Percentiles rank a stretch among this genome's conserved stretches.
phyloP scores from a whole-genome alignment of 2,797 vertebrate genomes.

The Mormyrus hasselquistii region DNA sequence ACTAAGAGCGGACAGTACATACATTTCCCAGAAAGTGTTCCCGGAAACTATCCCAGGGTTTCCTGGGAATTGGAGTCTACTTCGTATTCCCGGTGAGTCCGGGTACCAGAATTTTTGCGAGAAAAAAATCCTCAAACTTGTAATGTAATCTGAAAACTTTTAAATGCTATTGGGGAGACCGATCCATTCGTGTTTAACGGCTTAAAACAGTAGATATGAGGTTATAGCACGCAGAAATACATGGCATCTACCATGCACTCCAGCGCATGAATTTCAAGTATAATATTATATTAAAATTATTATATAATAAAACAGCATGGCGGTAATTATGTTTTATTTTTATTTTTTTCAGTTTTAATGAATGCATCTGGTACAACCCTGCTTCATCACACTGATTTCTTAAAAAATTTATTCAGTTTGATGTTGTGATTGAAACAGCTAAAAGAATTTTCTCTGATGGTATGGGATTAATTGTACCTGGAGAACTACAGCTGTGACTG shows the following conservation, averaged over 20 bases:
- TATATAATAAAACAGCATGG: not conserved
- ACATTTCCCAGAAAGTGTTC: not conserved
- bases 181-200: not conserved
- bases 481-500: not conserved
- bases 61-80: conserved; percentile 6
- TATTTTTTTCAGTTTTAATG: not conserved
- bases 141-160: not conserved
- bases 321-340: not conserved
- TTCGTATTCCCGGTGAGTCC: not conserved
- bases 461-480: not conserved
- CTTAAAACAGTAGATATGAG: not conserved
- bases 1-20: not conserved
- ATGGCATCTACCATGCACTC: not conserved
- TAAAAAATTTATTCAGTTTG: not conserved
- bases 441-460: not conserved
- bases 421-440: not conserved
- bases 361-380: not conserved
- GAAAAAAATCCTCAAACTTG: not conserved
- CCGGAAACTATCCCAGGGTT: not conserved
- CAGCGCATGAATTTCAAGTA: not conserved
- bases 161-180: not conserved
- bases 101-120: not conserved
- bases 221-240: not conserved
- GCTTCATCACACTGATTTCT: not conserved
- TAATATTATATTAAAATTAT: not conserved